Conservation (phyloP, 2,888 invertebrate species). For the Micropterix aruncella region DNA sequence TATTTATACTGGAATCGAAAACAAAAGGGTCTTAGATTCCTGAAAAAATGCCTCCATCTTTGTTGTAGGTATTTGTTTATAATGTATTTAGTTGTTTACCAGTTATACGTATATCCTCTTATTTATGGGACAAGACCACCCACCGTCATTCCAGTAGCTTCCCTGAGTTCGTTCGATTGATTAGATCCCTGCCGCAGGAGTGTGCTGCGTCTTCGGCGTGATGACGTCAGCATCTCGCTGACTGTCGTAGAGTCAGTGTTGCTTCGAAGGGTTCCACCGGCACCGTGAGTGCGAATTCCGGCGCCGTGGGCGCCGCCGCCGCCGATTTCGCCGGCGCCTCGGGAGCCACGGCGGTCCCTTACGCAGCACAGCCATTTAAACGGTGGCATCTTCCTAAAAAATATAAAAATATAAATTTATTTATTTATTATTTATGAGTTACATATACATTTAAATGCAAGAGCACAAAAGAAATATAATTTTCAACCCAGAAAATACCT, state of each 20-base stretch:
- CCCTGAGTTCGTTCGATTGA: background rate
- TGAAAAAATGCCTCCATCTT: too few species aligned
- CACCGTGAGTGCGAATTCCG: conserved; percentile 21
- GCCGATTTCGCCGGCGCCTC: conserved; percentile 54
- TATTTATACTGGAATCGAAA: too few species aligned
- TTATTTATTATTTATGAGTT: too few species aligned
- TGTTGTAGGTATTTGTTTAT: too few species aligned
- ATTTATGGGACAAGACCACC: too few species aligned
- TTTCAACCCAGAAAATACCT: too few species aligned
- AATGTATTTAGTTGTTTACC: too few species aligned
- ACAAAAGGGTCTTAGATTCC: too few species aligned
- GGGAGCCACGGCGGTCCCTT: conserved; percentile 32
- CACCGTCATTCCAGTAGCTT: background rate
- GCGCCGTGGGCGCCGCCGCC: conserved; percentile 29
- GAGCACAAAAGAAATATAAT: too few species aligned
- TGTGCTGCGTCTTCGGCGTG: conserved; percentile 21
- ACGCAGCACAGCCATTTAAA: conserved; percentile 56
- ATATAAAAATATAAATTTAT: too few species aligned
- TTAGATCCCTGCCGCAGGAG: background rate
- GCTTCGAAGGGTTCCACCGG: conserved; percentile 28
- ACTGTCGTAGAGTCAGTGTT: conserved; percentile 36
- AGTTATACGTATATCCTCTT: too few species aligned
- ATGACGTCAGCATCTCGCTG: conserved; percentile 39
- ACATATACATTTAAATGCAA: too few species aligned
- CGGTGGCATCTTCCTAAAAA: conserved; percentile 45